phyloP scores from a whole-genome alignment of 2,797 vertebrate species.

The Poecilia velifera region DNA sequence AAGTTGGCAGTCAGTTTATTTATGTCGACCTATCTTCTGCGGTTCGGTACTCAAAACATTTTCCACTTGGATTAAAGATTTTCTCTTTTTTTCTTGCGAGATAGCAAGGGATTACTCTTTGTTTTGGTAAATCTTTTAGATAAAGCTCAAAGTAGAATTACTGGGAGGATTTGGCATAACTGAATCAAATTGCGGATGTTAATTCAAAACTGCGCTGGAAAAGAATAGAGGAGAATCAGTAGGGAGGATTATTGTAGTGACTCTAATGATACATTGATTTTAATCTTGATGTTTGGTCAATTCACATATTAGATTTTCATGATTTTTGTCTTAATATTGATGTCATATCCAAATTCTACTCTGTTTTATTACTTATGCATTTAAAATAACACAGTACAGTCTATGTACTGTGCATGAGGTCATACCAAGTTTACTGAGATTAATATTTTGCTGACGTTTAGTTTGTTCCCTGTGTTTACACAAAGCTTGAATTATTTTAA shows the following conservation, averaged over 20 bases:
- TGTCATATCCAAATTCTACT: not conserved
- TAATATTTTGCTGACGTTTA: not conserved
- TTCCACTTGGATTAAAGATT: not conserved
- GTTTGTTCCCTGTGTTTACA: not conserved
- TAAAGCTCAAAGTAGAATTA: not conserved
- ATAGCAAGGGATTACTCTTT: not conserved
- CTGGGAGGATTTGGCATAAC: not conserved
- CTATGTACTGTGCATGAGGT: not conserved
- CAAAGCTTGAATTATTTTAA: not conserved
- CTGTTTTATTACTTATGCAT: not conserved
- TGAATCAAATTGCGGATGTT: not conserved
- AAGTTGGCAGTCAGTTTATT: slow-evolving; percentile 6
- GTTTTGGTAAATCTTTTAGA: not conserved
- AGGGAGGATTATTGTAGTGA: not conserved
- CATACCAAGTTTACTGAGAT: not conserved
- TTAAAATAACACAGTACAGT: not conserved
- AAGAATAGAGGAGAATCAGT: not conserved
- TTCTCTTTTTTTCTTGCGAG: not conserved
- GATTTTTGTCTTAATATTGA: not conserved
- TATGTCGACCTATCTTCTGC: not conserved
- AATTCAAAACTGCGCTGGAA: not conserved
- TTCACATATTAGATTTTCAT: not conserved
- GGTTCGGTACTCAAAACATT: not conserved
- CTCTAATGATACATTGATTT: not conserved
- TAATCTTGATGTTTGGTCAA: not conserved